A percentile compares a stretch with the other conserved stretches of the same genome.
These are phyloP conservation scores for Heterotilapia buettikoferi DNA, from an alignment of 2,113 vertebrate species.

Conservation along the genomic window DNA sequence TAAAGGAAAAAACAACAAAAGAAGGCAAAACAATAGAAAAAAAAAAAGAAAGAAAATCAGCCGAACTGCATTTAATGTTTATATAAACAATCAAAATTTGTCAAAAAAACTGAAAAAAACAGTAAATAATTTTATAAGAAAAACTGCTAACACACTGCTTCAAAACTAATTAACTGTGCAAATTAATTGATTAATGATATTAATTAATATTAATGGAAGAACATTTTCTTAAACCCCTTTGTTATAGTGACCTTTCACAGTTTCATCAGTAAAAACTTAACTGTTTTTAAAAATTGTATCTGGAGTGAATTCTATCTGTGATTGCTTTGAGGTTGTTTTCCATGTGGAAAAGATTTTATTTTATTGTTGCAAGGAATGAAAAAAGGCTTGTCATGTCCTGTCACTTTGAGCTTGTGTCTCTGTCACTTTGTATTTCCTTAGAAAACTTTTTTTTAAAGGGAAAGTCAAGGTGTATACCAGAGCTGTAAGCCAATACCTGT, in stretches of 20 bases:
- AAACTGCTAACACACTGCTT: neutral
- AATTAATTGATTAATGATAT: neutral
- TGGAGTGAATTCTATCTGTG: neutral
- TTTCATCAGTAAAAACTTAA: neutral
- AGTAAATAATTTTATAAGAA: neutral
- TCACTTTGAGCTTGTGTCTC: neutral
- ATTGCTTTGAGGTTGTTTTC: neutral
- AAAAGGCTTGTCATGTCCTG: neutral
- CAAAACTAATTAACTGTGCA: neutral
- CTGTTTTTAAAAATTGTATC: neutral
- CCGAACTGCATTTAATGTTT: neutral
- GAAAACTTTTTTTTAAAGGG: slow-evolving; percentile 12
- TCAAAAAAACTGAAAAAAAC: accelerated
- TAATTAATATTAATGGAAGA: neutral
- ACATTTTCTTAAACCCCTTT: neutral
- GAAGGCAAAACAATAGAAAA: neutral
- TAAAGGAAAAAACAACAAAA: neutral
- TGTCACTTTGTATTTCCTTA: slow-evolving; percentile 3
- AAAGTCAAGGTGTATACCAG: neutral
- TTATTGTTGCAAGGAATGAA: neutral
- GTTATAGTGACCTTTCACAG: neutral
- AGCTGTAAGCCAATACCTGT: neutral
- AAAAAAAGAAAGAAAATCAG: neutral
- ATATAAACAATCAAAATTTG: neutral
- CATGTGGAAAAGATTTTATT: neutral